These are phyloP conservation scores for Phylloscopus collybita DNA, from an alignment of 2,797 vertebrate genomes.

Conservation along the genomic window DNA sequence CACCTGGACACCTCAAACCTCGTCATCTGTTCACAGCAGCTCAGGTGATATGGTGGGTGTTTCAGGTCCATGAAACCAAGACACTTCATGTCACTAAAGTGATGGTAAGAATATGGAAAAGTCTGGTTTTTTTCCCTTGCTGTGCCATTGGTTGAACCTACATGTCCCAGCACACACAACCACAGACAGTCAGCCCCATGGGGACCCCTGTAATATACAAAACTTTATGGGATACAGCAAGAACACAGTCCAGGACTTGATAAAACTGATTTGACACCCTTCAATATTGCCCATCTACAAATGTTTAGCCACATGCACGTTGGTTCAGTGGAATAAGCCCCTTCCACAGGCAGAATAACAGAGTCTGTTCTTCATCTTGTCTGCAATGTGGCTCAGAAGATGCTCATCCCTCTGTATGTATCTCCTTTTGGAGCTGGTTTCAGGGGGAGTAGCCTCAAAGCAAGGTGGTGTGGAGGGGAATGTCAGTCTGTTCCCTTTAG, in stretches of 20 bases:
- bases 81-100: background rate
- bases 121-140: background rate
- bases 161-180: accelerated
- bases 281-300: background rate
- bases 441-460: background rate
- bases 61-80: background rate
- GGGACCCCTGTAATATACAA: background rate
- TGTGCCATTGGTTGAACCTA: accelerated
- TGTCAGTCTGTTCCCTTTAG: too few relatives aligned
- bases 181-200: background rate
- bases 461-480: background rate
- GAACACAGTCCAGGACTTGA: background rate
- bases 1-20: background rate
- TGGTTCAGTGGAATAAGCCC: background rate
- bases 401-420: too few relatives aligned
- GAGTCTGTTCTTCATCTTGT: background rate
- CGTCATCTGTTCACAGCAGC: background rate
- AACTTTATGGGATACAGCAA: background rate
- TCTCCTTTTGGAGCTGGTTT: background rate
- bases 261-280: background rate
- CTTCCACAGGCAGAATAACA: background rate
- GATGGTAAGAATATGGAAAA: background rate
- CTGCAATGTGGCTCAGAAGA: accelerated
- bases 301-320: background rate
- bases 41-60: background rate